Evolutionary conservation across 2,888 invertebrate species (phyloP), one percentile per base, ranked within the genome.

Genomic region (Tetragonisca angustula): DNA sequence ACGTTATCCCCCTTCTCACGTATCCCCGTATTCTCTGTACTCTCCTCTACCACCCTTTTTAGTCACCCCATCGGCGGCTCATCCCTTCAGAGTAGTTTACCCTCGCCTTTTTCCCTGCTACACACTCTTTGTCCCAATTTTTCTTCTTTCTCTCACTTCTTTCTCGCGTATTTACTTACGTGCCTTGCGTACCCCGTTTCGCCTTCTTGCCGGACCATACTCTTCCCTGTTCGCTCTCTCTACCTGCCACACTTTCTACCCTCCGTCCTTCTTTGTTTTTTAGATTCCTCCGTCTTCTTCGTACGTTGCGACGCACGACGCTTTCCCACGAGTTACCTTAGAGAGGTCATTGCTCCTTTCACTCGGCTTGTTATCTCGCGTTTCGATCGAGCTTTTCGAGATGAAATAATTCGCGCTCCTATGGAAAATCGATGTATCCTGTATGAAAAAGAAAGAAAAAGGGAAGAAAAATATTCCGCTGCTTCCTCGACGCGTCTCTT

Each of bases 161-260:
- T 64, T 36, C 21, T 32, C 32, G 54, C 62, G 13, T 76, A 83
- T 83, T 83, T 83, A 72, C 76, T 59, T 56, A 54, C 50, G 36
- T 59, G 52, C 36, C 50, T 67, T 21, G 50, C 32, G 70, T 56
- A 56, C 54, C 21, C 71, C 27, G 17, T 65, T 49, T 32, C 32
- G 32, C 32, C 32, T 4, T 0, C 50, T 32, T 32, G 5, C 9
- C 54, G 13, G 49, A 24, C 19, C 49, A 54, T 62, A 61, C 65
- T n/a, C 59, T 43, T 5, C 52, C 43, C n/a, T 11, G 67, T 52
- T 52, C 43, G 59, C 52, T 69, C 36, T 50, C 50, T 49, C 49
- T 50, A 5, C 59, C 36, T 36, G 17, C 17, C 27, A 17, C 2
- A 24, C 19, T 56, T 54, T n/a, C 43, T 50, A 11, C 15, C 5